Conservation (phyloP, 2,797 vertebrate genomes). For the Chelmon rostratus region DNA sequence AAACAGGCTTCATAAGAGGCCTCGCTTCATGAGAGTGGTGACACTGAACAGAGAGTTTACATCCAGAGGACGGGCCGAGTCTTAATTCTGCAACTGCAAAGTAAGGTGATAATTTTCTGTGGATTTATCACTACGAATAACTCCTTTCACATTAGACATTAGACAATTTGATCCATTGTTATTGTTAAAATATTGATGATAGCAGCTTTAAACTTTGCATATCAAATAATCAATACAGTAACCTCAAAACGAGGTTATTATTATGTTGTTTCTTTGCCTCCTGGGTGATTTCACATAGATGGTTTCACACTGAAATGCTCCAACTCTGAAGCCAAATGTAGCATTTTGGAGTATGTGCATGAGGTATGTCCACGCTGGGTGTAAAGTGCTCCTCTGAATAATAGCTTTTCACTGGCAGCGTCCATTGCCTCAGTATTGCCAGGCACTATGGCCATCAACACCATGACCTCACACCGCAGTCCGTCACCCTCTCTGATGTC, state of each 20-base stretch:
- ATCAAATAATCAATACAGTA: constrained; percentile 1
- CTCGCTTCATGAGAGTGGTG: no score
- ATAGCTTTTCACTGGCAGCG: background rate
- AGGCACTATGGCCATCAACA: constrained; percentile 60
- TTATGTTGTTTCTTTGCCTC: background rate
- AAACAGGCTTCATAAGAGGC: no score
- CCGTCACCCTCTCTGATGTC: constrained; percentile 67
- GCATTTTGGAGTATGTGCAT: background rate
- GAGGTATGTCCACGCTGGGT: background rate
- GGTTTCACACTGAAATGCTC: background rate
- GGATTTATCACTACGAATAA: background rate
- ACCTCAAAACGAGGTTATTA: background rate
- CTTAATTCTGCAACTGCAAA: background rate
- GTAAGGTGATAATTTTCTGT: background rate
- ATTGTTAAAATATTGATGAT: background rate
- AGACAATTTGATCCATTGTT: background rate
- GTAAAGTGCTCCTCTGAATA: background rate
- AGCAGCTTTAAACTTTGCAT: background rate
- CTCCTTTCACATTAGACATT: background rate
- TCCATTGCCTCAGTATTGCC: constrained; percentile 31
- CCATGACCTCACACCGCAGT: constrained; percentile 74
- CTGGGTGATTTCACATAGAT: background rate
- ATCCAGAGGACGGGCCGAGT: no score
- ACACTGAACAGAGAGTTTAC: no score
- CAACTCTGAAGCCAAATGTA: background rate